Percentiles rank a stretch among this genome's conserved stretches.
Conservation (phyloP, 2,113 vertebrate species). For the Cryptomyrus ogoouensis region DNA sequence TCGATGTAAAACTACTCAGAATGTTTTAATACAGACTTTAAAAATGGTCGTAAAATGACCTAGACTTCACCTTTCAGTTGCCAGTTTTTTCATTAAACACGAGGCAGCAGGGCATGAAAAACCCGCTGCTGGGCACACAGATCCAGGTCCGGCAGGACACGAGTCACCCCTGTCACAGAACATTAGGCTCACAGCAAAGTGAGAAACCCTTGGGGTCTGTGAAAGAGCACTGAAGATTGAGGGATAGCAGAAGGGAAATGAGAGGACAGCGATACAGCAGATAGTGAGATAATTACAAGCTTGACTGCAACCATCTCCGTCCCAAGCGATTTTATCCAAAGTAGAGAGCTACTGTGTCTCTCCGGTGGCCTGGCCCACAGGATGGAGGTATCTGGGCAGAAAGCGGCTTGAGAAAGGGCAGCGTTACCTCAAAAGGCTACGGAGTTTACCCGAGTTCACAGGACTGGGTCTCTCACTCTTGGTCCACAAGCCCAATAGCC, state of each 20-base stretch:
- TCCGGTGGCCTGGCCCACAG: conserved; percentile 11
- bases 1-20: not conserved
- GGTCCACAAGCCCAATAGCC: not conserved
- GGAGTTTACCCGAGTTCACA: not conserved
- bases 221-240: conserved; percentile 15
- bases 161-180: not conserved
- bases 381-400: not conserved
- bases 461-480: not conserved
- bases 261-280: conserved; percentile 34
- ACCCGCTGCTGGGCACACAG: not conserved
- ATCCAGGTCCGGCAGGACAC: not conserved
- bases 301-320: conserved; percentile 36
- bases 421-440: not conserved
- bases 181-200: not conserved
- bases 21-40: not conserved
- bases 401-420: not conserved
- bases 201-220: not conserved
- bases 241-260: conserved; percentile 20
- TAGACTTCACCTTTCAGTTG: not conserved
- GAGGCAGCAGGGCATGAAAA: not conserved
- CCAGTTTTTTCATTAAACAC: not conserved
- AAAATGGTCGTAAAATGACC: not conserved
- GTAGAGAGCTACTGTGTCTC: conserved; percentile 38
- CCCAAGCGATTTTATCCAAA: not conserved
- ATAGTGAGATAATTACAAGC: conserved; percentile 42